Evolutionary conservation across 1,140 invertebrate genomes (phyloP), one percentile per base, ranked within the genome.

Genomic region (Triops cancriformis): DNA sequence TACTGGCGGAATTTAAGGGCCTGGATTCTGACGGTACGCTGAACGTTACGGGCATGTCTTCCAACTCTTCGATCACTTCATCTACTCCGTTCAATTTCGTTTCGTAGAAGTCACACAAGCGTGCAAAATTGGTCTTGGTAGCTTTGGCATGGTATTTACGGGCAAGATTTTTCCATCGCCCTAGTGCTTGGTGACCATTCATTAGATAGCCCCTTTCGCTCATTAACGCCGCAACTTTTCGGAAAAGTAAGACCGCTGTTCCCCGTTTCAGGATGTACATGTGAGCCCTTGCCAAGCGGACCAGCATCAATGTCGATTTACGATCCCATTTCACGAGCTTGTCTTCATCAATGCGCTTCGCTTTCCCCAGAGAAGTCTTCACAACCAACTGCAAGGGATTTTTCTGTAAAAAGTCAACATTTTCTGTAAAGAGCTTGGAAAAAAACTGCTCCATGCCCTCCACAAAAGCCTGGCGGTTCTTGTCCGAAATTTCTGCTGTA

Each of bases 101-200:
- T 14, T 64, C 51, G 51, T 64, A 64, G 23, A 64, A 64, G 51
- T 64, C 51, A 14, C 51, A 64, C 51, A 64, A 64, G 51, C 51
- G 51, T 6, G 51, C 51, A 23, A 64, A 64, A 23, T 64, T 64
- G 14, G 51, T 64, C 18, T 64, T 64, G 18, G 51, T 64, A 18
- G 51, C 51, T 64, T 64, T 64, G 51, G 51, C 51, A 64, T 64
- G 51, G n/a, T 64, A 64, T 23, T 64, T 64, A 18, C 51, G 51
- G 18, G 51, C 51, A n/a, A 64, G 23, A 64, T 64, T 64, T 14
- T 64, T 64, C 51, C 51, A 64, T 18, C 51, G 51, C 14, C 51
- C 51, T 23, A 64, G 18, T 4, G 51, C 51, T 9, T 64, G 51
- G 51, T 64, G 51, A 1, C 51, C 51, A 14, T 64, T 64, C 51